These are phyloP conservation scores for Bradypus variegatus DNA, from an alignment of 2,797 vertebrate genomes.

Conservation along the genomic window DNA sequence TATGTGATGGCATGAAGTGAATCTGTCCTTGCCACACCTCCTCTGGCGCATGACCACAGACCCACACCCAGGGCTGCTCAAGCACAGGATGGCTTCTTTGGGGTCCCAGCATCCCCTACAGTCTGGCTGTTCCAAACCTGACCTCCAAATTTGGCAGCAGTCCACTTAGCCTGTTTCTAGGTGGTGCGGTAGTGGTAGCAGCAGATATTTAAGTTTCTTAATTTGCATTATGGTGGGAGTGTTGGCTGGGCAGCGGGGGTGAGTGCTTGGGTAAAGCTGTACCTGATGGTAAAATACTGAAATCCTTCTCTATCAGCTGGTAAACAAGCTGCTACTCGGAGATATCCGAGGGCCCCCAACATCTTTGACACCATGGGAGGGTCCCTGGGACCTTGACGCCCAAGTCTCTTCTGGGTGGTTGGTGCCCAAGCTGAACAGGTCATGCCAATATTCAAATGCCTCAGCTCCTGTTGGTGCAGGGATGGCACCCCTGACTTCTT, in stretches of 20 bases:
- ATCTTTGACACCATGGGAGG: neutral
- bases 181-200: neutral
- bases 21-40: neutral
- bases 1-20: fast-evolving
- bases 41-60: neutral
- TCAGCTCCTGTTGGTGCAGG: neutral
- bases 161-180: neutral
- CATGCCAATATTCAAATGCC: neutral
- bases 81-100: neutral
- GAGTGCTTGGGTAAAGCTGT: neutral
- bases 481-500: neutral
- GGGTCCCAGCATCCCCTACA: neutral
- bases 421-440: no score
- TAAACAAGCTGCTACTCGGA: neutral
- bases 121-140: neutral
- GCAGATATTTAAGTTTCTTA: neutral
- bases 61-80: neutral
- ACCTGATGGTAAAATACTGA: neutral
- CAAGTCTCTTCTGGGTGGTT: neutral
- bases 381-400: neutral
- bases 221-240: neutral
- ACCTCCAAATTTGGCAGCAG: neutral
- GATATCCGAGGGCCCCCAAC: neutral
- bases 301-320: neutral
- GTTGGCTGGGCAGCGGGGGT: neutral